Evolutionary conservation across 2,797 vertebrate genomes (phyloP), one percentile per base, ranked within the genome.

Genomic region (Squalus acanthias): DNA sequence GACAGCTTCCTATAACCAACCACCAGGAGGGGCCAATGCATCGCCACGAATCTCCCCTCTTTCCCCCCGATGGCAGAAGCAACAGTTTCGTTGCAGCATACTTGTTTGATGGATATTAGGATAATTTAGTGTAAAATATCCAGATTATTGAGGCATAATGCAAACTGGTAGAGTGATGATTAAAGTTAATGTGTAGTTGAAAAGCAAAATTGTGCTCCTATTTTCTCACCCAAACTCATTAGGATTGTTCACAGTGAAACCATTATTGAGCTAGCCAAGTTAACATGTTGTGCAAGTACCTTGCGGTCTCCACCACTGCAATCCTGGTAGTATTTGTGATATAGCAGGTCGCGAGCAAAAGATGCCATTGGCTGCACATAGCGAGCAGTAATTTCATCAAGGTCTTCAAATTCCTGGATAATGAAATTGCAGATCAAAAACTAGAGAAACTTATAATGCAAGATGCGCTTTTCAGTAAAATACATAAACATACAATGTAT

Each of bases 351-450:
- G 39, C 99, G 98, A 57, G 99, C 99, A 97, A 99, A 99, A 10
- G 99, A 99, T 3, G 99, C 99, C 99, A 99, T 99, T 8, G 99
- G 99, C 97, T 99, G 99, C 96, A 99, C 99, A 92, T 99, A 99
- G 20, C 99, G 99, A 96, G 99, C 99, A 65, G 99, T 99, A 97
- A 99, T 99, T 98, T 99, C 99, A 97, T 99, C 99, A 97, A 99
- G 98, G 97, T 99, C 99, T 97, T 99, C 99, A 98, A 99, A 99
- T 96, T 99, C 99, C 99, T 99, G 97, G 88, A 97, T 46, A 39
- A 93, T 69, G 67, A 53, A 70, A 95, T 72, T 53, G 26, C 26
- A 95, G 10, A 95, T 53, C 15, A 57, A 92, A 65, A 65, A 65
- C 89, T 92, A 26, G 63, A 92, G 60, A 20, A 13, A 15, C 89